Evolutionary conservation across 2,113 vertebrate species (phyloP).

Genomic region (Hypomesus transpacificus): DNA sequence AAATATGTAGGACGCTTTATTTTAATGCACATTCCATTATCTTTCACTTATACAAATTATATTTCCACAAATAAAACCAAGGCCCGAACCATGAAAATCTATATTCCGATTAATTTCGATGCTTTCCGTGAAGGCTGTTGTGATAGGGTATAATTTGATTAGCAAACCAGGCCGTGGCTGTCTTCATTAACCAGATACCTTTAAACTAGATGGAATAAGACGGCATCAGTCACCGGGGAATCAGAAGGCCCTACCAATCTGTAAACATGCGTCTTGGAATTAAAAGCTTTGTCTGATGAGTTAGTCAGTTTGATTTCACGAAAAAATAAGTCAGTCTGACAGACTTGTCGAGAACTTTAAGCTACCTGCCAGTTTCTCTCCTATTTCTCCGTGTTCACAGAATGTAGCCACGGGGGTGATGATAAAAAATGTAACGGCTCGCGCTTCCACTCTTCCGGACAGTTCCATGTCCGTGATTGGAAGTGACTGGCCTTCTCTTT

Average conservation of each 20-base stretch:
- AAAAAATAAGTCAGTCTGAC: conserved; percentile 19
- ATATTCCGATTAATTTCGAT: no score
- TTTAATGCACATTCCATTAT: no score
- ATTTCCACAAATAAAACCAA: no score
- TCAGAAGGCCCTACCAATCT: not conserved
- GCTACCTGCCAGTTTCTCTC: conserved; percentile 39
- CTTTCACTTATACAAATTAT: no score
- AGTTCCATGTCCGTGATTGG: conserved; percentile 13
- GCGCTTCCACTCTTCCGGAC: conserved; percentile 26
- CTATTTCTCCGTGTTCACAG: conserved; percentile 11
- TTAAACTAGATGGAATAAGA: no score
- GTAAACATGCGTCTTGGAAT: not conserved
- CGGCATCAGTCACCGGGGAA: no score
- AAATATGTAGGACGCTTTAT: no score
- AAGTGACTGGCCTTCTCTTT: conserved; percentile 37
- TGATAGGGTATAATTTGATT: no score
- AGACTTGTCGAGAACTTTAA: conserved; percentile 46
- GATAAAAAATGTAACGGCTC: conserved; percentile 64
- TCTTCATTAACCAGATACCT: no score
- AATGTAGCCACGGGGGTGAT: conserved; percentile 52
- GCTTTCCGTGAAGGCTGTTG: no score
- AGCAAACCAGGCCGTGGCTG: no score
- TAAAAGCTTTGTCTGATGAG: conserved; percentile 6
- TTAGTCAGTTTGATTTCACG: conserved; percentile 27
- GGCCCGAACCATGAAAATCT: no score